Conservation (phyloP, 2,797 vertebrate genomes). For the Coluber constrictor region DNA sequence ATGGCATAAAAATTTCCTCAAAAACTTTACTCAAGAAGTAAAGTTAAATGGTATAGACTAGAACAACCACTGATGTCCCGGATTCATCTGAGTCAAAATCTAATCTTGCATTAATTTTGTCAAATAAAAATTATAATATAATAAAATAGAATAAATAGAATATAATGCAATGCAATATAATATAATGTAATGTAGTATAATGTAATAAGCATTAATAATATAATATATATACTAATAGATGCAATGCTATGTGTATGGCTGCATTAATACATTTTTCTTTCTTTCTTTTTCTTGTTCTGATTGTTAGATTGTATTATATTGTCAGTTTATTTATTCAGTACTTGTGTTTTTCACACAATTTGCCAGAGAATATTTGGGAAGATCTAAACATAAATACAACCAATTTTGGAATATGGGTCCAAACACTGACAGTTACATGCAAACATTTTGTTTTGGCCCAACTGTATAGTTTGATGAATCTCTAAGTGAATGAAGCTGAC, state of each 20-base stretch:
- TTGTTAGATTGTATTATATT: neutral
- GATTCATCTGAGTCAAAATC: neutral
- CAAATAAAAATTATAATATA: no score
- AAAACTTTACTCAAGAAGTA: neutral
- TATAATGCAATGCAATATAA: neutral
- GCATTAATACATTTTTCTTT: neutral
- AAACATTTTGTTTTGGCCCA: neutral
- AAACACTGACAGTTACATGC: neutral
- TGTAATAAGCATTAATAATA: no score
- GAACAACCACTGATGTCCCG: neutral
- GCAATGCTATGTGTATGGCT: neutral
- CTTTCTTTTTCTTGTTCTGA: neutral
- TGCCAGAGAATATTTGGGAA: neutral
- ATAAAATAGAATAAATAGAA: no score
- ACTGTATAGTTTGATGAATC: neutral
- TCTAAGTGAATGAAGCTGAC: neutral
- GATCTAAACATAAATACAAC: neutral
- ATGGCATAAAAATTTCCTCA: neutral
- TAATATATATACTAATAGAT: no score
- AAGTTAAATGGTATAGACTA: neutral
- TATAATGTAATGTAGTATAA: no score
- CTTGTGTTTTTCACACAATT: neutral
- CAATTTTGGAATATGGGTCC: neutral
- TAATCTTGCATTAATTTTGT: neutral
- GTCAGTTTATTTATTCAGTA: neutral